phyloP scores from a whole-genome alignment of 92 coral and sea anemone species.

The Paragorgia papillata region DNA sequence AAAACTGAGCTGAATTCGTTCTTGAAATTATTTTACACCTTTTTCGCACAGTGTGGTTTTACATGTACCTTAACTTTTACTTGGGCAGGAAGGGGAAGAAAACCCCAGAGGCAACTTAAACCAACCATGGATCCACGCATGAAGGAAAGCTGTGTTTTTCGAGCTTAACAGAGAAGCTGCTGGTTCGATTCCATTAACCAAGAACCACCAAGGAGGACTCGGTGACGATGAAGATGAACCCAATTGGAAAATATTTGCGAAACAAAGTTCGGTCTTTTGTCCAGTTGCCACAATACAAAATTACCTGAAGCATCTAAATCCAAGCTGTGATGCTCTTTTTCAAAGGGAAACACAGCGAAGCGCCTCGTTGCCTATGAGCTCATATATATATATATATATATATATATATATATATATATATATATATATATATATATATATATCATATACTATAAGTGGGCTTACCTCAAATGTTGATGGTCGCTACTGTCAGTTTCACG shows the following conservation, averaged over 20 bases:
- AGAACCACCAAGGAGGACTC: conserved; percentile 3
- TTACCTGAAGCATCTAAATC: conserved; percentile 50
- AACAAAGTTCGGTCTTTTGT: conserved; percentile 12
- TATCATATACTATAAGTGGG: too few species aligned
- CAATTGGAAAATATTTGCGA: not conserved
- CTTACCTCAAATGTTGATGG: too few species aligned
- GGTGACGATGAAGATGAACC: not conserved
- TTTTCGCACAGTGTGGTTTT: too few species aligned
- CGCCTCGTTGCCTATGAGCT: too few species aligned
- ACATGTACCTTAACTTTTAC: too few species aligned
- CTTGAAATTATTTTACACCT: conserved; percentile 12
- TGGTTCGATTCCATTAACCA: not conserved
- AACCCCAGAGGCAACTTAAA: not conserved
- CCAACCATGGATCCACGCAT: not conserved
- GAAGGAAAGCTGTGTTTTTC: conserved; percentile 1
- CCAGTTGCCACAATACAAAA: conserved; percentile 48
- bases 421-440: too few species aligned
- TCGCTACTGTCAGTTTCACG: too few species aligned
- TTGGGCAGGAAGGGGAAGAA: too few species aligned
- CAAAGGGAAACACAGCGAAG: too few species aligned
- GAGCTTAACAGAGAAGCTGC: conserved; percentile 11
- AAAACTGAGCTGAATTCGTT: conserved; percentile 15
- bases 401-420: too few species aligned
- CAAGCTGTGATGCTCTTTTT: conserved; percentile 46
- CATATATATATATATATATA: too few species aligned